phyloP scores from a whole-genome alignment of 1,140 invertebrate genomes.

The Acromyrmex heyeri region DNA sequence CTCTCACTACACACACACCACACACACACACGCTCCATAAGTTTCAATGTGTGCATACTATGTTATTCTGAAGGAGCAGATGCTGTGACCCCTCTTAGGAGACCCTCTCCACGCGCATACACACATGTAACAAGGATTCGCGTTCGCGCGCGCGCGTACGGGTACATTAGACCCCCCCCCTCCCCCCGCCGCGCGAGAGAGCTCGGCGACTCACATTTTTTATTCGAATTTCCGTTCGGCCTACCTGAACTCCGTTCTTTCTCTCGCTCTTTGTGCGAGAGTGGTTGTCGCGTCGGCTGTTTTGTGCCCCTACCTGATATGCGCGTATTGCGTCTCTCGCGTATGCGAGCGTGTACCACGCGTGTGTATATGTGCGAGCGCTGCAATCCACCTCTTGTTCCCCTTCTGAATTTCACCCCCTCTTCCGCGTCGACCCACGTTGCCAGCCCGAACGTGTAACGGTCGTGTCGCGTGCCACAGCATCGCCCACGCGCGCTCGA shows the following conservation, averaged over 20 bases:
- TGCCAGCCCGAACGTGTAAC: slow-evolving; percentile 84
- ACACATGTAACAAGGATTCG: slow-evolving; percentile 36
- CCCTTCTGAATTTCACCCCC: slow-evolving; percentile 79
- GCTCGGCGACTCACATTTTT: slow-evolving; percentile 59
- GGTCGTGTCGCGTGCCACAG: slow-evolving; percentile 86
- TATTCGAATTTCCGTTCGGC: slow-evolving; percentile 75
- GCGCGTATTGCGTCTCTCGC: slow-evolving; percentile 64
- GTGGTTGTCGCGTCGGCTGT: slow-evolving; percentile 67
- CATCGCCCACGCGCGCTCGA: slow-evolving; percentile 86
- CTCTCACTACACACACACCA: slow-evolving; percentile 34
- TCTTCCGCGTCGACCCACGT: slow-evolving; percentile 66
- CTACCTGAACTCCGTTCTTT: slow-evolving; percentile 67
- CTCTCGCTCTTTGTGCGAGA: slow-evolving; percentile 58
- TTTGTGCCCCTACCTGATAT: slow-evolving; percentile 43
- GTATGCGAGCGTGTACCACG: neutral
- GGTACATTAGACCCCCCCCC: slow-evolving; percentile 53
- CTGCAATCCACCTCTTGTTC: slow-evolving; percentile 73
- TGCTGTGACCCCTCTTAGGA: slow-evolving; percentile 69
- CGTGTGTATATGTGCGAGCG: slow-evolving; percentile 38
- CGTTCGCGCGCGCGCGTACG: neutral
- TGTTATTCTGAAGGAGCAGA: slow-evolving; percentile 73
- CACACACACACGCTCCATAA: slow-evolving; percentile 24
- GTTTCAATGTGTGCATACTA: slow-evolving; percentile 68
- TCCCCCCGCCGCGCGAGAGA: neutral
- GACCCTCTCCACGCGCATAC: slow-evolving; percentile 16